Base-by-base conservation (phyloP, 2,888 invertebrate genomes). In the Zhuqinia jingwanae region DNA sequence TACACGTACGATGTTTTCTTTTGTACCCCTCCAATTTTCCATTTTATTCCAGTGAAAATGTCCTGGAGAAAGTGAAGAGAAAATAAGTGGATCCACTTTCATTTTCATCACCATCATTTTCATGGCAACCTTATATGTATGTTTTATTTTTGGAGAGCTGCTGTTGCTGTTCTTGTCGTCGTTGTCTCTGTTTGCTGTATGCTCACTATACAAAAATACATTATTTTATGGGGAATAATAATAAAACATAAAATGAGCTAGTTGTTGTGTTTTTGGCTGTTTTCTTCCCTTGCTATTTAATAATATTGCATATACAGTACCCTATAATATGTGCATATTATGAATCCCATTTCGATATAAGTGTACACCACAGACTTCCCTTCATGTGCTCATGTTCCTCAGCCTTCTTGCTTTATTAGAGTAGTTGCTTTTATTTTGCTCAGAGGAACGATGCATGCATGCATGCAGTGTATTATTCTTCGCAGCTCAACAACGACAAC, bases 61-160 rank as follows among this genome's bases (percentile, higher is more conserved):
- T 42, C 42, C 20, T n/a, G 65, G 36, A 65, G 65, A 65, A 65
- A 65, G 65, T 42, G 65, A 65, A 17, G 42, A 42, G 65, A 25
- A 65, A 65, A 42, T 65, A 65, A 65, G 65, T 65, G 65, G 65
- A 65, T 65, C 42, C 65, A 65, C 42, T 65, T 27, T 65, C 42
- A 65, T 65, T 65, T 65, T 42, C 20, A 42, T 65, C 65, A 13
- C 20, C 20, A 36, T 42, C 20, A 42, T 36, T n/a, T 11, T 36
- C 36, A 6, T 36, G 5, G 15, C 15, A 2, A 13, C 50, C 50
- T 8, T 8, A n/a, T 42, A 65, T 65, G 17, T 65, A n/a, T n/a
- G n/a, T n/a, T n/a, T n/a, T n/a, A n/a, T n/a, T n/a, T 65, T 8
- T 36, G 36, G 36, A 6, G 13, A 15, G 15, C 30, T 27, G 27